phyloP scores from a whole-genome alignment of 1,140 invertebrate species.

The Adoxophyes honmai region DNA sequence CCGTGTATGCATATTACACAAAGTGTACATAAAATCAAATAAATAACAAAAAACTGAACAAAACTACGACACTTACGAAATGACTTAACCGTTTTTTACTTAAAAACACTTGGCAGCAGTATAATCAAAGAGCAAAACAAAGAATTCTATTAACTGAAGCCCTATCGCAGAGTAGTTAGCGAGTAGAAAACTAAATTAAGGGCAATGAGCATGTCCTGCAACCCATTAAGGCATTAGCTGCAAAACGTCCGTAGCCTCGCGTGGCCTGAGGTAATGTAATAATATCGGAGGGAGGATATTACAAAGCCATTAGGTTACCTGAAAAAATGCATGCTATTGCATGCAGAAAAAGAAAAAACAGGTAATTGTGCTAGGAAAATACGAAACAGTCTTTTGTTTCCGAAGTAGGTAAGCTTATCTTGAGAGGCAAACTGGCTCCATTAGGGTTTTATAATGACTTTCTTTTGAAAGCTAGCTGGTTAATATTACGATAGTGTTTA shows the following conservation, averaged over 20 bases:
- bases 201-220: background rate
- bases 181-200: background rate
- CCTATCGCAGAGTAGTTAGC: too few relatives aligned
- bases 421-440: conserved; percentile 8
- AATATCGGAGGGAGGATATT: conserved; percentile 5
- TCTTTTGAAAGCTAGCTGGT: background rate
- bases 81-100: too few relatives aligned
- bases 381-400: conserved; percentile 10
- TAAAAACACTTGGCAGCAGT: too few relatives aligned
- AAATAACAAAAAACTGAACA: too few relatives aligned
- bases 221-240: background rate
- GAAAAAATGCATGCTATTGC: conserved; percentile 8
- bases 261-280: conserved; percentile 6
- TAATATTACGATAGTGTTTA: background rate
- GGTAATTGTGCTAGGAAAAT: background rate
- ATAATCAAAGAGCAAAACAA: too few relatives aligned
- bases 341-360: conserved; percentile 4
- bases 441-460: background rate
- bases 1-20: too few relatives aligned
- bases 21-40: too few relatives aligned
- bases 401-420: background rate
- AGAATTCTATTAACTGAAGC: too few relatives aligned
- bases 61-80: too few relatives aligned
- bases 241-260: background rate
- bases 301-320: conserved; percentile 11